Base-by-base conservation (phyloP, 2,113 vertebrate species). In the Gymnogyps californianus region DNA sequence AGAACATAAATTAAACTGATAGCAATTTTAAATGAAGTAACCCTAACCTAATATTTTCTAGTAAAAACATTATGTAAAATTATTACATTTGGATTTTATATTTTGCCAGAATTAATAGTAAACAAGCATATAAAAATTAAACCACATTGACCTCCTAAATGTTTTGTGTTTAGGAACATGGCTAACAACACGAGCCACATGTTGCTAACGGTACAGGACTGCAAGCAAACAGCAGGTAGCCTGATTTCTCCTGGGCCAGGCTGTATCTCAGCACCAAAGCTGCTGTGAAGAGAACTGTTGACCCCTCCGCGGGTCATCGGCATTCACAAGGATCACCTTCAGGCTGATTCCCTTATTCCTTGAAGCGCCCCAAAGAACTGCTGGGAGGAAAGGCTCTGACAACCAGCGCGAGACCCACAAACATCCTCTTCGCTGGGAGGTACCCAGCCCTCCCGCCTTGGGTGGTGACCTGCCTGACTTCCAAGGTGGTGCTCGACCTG, bases 141-240 rank as follows among this genome's bases (percentile, higher is more conserved):
- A 77, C 12, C 12, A 46, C 24, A 22, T 9, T 26, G 38, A 62
- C 18, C 84, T 67, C 21, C 31, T 40, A 62, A 36, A 26, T 10
- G 16, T 28, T 67, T 57, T 52, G 19, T 44, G 17, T 44, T 71
- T 38, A 47, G 71, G 36, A 76, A 32, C 7, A 7, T 4, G 47
- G 22, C 44, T 46, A n/a, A 49, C 26, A 38, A 7, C 0, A 0
- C 10, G 20, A 44, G 57, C 13, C 24, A 0, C 0, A 5, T 4
- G 25, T 22, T 21, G 42, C 26, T 44, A 38, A 44, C 0, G 1
- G 19, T 28, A 31, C 34, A 52, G 44, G 61, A 34, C 58, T 31
- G 19, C 42, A 34, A 46, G 34, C 3, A 14, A 51, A 12, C 4
- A 67, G 4, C 4, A 1, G 24, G 9, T 10, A 9, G 6, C 6